These are phyloP conservation scores for Epinephelus moara DNA, from an alignment of 2,113 vertebrate species.

Conservation along the genomic window DNA sequence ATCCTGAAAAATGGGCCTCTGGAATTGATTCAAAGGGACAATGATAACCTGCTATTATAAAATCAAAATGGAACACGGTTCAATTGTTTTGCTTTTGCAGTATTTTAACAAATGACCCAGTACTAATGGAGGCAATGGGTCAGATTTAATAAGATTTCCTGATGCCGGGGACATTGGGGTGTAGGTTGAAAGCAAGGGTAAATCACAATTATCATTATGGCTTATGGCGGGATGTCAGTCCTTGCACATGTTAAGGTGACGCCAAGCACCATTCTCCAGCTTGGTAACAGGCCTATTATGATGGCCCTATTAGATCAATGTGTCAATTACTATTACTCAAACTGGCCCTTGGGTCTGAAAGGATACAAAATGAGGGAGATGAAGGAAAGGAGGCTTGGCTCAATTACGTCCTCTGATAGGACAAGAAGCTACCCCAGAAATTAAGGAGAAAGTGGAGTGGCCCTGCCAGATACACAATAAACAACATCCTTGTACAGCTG, in stretches of 20 bases:
- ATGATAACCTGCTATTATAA: constrained; percentile 83
- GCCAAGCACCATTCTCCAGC: constrained; percentile 81
- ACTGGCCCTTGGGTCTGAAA: constrained; percentile 79
- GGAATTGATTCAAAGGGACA: constrained; percentile 81
- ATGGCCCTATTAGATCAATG: constrained; percentile 84
- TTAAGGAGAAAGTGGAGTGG: constrained; percentile 39
- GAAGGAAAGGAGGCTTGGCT: constrained; percentile 56
- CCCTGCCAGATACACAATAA: constrained; percentile 6
- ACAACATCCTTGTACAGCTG: not conserved
- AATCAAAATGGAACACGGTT: constrained; percentile 83
- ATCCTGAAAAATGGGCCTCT: constrained; percentile 80
- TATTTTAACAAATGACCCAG: constrained; percentile 87
- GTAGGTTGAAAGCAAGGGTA: constrained; percentile 87
- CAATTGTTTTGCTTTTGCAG: constrained; percentile 85
- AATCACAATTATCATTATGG: constrained; percentile 89
- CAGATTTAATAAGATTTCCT: constrained; percentile 86
- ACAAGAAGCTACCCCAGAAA: constrained; percentile 56
- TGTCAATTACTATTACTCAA: constrained; percentile 85
- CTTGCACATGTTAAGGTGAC: constrained; percentile 87
- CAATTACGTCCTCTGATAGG: constrained; percentile 68
- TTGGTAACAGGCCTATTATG: constrained; percentile 81
- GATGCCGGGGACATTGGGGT: constrained; percentile 80
- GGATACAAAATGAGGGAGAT: constrained; percentile 63
- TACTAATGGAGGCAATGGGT: constrained; percentile 87
- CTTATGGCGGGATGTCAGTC: constrained; percentile 86